Evolutionary conservation across 2,113 vertebrate species (phyloP).

Genomic region (Barnardius zonarius): DNA sequence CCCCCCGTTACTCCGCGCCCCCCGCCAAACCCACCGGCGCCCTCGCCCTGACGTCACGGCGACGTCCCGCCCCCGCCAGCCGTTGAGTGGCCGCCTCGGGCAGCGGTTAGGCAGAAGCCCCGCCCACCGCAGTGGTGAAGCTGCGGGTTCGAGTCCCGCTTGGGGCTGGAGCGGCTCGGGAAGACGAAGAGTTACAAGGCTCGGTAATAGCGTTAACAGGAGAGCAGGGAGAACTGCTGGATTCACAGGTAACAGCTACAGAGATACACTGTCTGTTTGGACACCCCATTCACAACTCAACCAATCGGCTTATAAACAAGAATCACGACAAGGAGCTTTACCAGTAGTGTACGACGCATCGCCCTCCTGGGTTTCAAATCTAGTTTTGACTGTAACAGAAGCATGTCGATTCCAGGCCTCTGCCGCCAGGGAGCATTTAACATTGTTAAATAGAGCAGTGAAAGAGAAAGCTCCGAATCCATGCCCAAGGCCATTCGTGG

Average conservation of each 20-base stretch:
- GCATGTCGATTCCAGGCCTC: not conserved
- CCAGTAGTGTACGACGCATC: fast-evolving
- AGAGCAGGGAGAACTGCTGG: not conserved
- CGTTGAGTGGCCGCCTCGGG: not conserved
- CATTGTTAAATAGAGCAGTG: not conserved
- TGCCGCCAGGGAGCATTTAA: not conserved
- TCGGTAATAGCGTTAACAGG: not conserved
- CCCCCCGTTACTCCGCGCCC: not conserved
- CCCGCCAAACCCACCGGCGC: not conserved
- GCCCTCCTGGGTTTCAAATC: not conserved
- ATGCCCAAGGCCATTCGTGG: not conserved
- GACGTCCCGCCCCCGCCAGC: not conserved
- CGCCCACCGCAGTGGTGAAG: fast-evolving
- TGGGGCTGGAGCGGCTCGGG: fast-evolving
- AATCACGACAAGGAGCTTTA: not conserved
- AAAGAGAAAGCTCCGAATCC: not conserved
- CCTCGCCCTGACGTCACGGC: not conserved
- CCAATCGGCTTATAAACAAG: not conserved
- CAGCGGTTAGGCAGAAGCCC: not conserved
- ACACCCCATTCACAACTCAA: not conserved
- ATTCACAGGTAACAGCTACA: not conserved
- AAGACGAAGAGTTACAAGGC: not conserved
- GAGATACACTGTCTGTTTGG: fast-evolving
- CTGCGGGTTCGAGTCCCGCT: not conserved
- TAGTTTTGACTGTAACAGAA: not conserved